Evolutionary conservation across 2,888 invertebrate species (phyloP).

Genomic region (Crocallis elinguaria): DNA sequence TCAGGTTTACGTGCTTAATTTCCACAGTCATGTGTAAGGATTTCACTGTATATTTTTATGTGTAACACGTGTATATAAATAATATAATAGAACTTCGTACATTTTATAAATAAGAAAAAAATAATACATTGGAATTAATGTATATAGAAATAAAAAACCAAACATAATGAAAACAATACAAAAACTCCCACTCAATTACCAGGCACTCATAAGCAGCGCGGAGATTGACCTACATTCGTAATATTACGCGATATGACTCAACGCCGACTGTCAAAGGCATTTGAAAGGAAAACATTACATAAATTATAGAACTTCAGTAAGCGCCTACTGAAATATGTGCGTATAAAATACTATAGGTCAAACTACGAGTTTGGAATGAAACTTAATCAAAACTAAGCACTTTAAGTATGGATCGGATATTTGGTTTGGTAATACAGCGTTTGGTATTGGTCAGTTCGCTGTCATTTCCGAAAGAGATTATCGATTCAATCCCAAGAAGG

Average conservation of each 20-base stretch:
- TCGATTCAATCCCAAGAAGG: no score
- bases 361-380: neutral
- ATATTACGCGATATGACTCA: slow-evolving; percentile 13
- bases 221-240: slow-evolving; percentile 17
- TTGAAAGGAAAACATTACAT: slow-evolving; percentile 16
- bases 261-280: slow-evolving; percentile 2
- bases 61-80: neutral
- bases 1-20: no score
- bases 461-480: no score
- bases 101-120: no score
- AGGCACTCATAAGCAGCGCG: slow-evolving; percentile 11
- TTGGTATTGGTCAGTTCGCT: no score
- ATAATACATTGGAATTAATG: no score
- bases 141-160: neutral
- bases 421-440: no score
- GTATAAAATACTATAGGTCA: neutral
- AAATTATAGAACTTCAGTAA: slow-evolving; percentile 10
- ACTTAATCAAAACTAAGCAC: no score
- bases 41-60: neutral
- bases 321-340: neutral
- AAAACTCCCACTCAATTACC: slow-evolving; percentile 9
- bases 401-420: no score
- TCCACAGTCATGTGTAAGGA: neutral
- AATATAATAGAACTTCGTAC: no score
- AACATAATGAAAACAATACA: slow-evolving; percentile 3